Evolutionary conservation across 2,113 vertebrate genomes (phyloP), one percentile per base, ranked within the genome.

Genomic region (Opisthocomus hoazin): DNA sequence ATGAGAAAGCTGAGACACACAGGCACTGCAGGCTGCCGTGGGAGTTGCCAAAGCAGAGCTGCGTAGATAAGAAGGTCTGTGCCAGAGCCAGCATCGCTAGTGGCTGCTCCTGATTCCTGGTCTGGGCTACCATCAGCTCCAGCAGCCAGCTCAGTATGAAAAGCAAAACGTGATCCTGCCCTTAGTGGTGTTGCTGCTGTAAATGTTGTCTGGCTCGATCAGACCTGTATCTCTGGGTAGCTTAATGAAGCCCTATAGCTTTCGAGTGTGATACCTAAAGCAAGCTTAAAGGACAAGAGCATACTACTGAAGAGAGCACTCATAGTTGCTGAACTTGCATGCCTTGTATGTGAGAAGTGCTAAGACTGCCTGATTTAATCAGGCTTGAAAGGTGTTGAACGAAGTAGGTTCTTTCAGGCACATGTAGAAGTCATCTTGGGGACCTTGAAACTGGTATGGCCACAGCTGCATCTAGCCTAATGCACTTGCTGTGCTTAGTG

Each of bases 21-120:
- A 21, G 12, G 58, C 18, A 23, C 48, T 36, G 5, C 0, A 3
- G 21, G 20, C 77, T 78, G 54, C 82, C 5, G 0, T 30, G 36
- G 64, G 58, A 77, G 21, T 2, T 75, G 37, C 46, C 77, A 41
- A 54, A 83, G 27, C 32, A 61, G 54, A 24, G 11, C 2, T 76
- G 54, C 17, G 7, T 15, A 7, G 66, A 3, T 54, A 53, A 54
- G 64, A 41, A 64, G 23, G 18, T 53, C 61, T 83, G 30, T 70
- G 20, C 45, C 36, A 63, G 56, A 43, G 50, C 29, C 64, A 50
- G 13, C 39, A 19, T 3, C 5, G 4, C 32, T 22, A 23, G 37
- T 27, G 32, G n/a, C 37, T 20, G 10, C 48, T 69, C 27, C 24
- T 11, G 22, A 36, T 46, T 43, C 54, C 65, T 57, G 13, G 2